Evolutionary conservation across 2,797 vertebrate genomes (phyloP).

Genomic region (Neosalanx taihuensis): DNA sequence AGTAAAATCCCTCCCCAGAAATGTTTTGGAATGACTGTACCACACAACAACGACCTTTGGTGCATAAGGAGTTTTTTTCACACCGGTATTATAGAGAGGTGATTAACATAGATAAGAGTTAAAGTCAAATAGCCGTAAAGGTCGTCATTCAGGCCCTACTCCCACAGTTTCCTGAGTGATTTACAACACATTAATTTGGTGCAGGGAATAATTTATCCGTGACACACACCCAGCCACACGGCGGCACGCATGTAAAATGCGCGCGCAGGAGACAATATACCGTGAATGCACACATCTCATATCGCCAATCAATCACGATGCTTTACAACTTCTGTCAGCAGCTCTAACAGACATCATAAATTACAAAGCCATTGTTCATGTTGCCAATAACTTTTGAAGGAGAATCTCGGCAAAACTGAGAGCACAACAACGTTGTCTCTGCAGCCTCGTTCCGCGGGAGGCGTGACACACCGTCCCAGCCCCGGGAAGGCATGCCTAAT

Average conservation of each 20-base stretch:
- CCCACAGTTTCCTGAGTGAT: constrained; percentile 56
- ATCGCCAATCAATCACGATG: constrained; percentile 74
- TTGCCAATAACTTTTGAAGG: constrained; percentile 77
- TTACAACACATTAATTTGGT: constrained; percentile 73
- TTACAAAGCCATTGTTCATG: constrained; percentile 67
- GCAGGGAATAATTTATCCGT: constrained; percentile 69
- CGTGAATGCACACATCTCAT: constrained; percentile 70
- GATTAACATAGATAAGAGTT: constrained; percentile 75
- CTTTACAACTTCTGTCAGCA: constrained; percentile 74
- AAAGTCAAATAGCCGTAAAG: constrained; percentile 76
- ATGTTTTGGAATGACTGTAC: constrained; percentile 22
- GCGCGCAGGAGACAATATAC: constrained; percentile 63
- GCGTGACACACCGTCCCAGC: constrained; percentile 26
- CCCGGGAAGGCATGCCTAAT: constrained; percentile 21
- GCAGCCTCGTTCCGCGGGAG: constrained; percentile 26
- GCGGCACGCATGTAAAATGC: constrained; percentile 53
- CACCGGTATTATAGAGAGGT: constrained; percentile 65
- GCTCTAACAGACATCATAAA: constrained; percentile 70
- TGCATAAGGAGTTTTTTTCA: constrained; percentile 59
- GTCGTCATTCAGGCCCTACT: constrained; percentile 71
- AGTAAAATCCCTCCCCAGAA: constrained; percentile 13
- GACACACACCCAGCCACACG: constrained; percentile 55
- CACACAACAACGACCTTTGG: constrained; percentile 63
- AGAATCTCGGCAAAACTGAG: constrained; percentile 59
- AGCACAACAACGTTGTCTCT: constrained; percentile 38